Conservation (phyloP, 2,888 invertebrate genomes). For the Hermodice carunculata region DNA sequence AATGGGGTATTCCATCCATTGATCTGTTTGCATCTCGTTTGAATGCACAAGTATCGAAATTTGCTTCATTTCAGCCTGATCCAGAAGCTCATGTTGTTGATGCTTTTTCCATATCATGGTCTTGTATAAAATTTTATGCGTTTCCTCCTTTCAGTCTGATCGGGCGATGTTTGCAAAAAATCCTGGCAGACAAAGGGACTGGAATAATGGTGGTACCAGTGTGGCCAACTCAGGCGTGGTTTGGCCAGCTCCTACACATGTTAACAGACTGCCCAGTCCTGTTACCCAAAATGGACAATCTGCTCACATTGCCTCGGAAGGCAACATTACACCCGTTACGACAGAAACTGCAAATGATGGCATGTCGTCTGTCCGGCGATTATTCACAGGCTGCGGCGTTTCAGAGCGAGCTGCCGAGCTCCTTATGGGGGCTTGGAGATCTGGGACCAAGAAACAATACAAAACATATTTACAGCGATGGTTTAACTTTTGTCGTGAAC, state of each 20-base stretch:
- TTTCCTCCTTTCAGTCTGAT: constrained; percentile 41
- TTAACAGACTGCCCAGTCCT: background rate
- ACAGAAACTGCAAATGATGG: no score
- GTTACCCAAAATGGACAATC: constrained; percentile 1
- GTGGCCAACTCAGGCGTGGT: constrained; percentile 26
- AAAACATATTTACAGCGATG: no score
- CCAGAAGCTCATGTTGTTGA: background rate
- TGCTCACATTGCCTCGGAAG: no score
- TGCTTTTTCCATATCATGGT: background rate
- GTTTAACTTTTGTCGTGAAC: no score
- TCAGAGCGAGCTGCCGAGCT: no score
- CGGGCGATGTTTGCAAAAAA: constrained; percentile 25
- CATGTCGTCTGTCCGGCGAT: no score
- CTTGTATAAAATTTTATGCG: no score
- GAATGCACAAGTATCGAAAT: background rate
- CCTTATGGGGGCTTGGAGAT: no score
- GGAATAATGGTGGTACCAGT: constrained; percentile 17
- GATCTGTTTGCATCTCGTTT: constrained; percentile 1
- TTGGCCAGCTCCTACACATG: background rate
- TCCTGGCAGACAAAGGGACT: constrained; percentile 14
- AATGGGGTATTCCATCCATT: background rate
- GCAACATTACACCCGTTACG: no score
- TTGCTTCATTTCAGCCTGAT: background rate
- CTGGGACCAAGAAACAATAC: no score
- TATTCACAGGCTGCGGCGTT: no score